These are phyloP conservation scores for Callorhinus ursinus DNA, from an alignment of 2,113 vertebrate genomes.

Conservation along the genomic window DNA sequence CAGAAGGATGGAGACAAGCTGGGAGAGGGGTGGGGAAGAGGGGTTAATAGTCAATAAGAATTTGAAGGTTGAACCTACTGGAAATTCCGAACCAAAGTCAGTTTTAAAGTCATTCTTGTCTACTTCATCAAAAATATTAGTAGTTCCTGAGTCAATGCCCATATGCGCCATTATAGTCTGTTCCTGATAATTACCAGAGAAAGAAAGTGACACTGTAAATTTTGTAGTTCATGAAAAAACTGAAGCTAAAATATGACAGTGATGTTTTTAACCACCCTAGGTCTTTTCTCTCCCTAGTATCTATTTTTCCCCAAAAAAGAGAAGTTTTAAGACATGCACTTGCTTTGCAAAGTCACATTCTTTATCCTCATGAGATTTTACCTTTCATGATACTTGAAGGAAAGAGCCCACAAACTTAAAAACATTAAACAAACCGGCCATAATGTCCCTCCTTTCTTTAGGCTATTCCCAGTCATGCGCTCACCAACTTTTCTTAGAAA, in stretches of 20 bases:
- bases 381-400: background rate
- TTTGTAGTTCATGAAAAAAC: background rate
- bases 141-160: conserved; percentile 85
- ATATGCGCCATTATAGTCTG: conserved; percentile 83
- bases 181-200: conserved; percentile 81
- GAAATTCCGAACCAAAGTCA: conserved; percentile 89
- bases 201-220: conserved; percentile 62
- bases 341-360: background rate
- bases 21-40: background rate
- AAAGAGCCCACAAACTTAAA: background rate
- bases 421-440: background rate
- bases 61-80: conserved; percentile 85
- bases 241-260: conserved; percentile 45
- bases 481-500: background rate
- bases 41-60: conserved; percentile 64
- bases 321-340: background rate
- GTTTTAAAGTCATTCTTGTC: conserved; percentile 89
- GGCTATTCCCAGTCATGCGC: background rate
- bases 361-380: background rate
- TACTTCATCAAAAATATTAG: conserved; percentile 88
- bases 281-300: background rate
- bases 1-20: background rate
- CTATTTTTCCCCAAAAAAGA: background rate
- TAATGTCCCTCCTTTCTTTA: background rate
- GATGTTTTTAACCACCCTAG: background rate